Conservation (phyloP, 1,140 invertebrate genomes). For the Scaptomyza montana region DNA sequence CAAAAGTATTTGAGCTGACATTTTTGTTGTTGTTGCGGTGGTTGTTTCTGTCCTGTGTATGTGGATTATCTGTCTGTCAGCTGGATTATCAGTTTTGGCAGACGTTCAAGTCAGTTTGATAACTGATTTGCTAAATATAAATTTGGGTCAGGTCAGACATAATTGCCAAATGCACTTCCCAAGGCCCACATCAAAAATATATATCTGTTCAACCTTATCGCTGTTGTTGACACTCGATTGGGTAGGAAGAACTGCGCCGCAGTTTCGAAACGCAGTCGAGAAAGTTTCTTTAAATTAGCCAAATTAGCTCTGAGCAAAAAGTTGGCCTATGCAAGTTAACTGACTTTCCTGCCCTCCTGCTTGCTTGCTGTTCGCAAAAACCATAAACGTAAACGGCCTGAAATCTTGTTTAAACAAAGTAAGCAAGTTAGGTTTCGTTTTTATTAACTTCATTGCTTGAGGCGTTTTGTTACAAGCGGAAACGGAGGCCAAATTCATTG, state of each 20-base stretch:
- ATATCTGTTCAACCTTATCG: conserved; percentile 33
- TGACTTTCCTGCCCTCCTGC: not conserved
- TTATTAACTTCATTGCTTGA: conserved; percentile 47
- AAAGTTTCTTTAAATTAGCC: conserved; percentile 44
- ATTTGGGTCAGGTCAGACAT: conserved; percentile 43
- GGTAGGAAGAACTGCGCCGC: conserved; percentile 1
- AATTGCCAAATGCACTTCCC: conserved; percentile 25
- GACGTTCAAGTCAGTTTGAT: conserved; percentile 58
- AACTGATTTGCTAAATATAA: conserved; percentile 57
- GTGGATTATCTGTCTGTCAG: conserved; percentile 18
- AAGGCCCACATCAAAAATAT: not conserved
- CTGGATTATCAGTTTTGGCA: conserved; percentile 53
- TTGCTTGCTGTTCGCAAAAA: not conserved
- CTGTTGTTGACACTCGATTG: conserved; percentile 50
- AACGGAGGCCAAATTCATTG: conserved; percentile 35
- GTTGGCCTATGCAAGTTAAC: conserved; percentile 1
- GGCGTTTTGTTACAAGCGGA: conserved; percentile 36
- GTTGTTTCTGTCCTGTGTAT: not conserved
- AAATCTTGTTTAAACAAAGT: conserved; percentile 50
- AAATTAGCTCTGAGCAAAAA: conserved; percentile 42
- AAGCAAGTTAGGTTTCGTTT: conserved; percentile 35
- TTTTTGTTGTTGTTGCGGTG: not conserved
- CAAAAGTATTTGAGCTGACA: not conserved
- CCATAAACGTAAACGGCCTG: conserved; percentile 35
- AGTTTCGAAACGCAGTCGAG: conserved; percentile 28